These are phyloP conservation scores for Drosophila ironensis DNA, from an alignment of 1,140 invertebrate genomes.

Conservation along the genomic window DNA sequence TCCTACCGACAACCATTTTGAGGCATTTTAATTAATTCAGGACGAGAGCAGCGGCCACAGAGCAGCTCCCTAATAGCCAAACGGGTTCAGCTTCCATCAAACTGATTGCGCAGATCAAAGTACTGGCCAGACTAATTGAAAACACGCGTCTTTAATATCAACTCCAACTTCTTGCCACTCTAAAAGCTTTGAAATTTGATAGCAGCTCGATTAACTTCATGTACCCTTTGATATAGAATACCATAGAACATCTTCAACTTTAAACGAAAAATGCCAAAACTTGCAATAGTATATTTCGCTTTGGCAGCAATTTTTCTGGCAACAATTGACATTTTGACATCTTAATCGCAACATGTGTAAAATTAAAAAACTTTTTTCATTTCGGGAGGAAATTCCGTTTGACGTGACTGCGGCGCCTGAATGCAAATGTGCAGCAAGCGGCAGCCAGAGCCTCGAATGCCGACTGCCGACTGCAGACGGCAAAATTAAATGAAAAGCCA, in stretches of 20 bases:
- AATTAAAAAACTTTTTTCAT: constrained; percentile 58
- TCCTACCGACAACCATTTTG: constrained; percentile 9
- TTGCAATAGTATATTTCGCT: constrained; percentile 9
- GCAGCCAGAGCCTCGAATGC: constrained; percentile 11
- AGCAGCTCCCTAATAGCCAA: constrained; percentile 15
- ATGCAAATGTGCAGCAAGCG: constrained; percentile 40
- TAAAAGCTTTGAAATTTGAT: background rate
- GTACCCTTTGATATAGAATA: background rate
- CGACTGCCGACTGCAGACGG: constrained; percentile 12
- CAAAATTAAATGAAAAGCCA: constrained; percentile 50
- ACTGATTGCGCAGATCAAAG: constrained; percentile 42
- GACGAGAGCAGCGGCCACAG: constrained; percentile 12
- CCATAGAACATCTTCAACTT: background rate
- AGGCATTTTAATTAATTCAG: constrained; percentile 56
- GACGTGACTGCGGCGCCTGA: constrained; percentile 34
- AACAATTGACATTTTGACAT: constrained; percentile 56
- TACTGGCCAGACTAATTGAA: constrained; percentile 43
- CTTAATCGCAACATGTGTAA: constrained; percentile 55
- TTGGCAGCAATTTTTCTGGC: constrained; percentile 1
- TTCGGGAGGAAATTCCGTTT: constrained; percentile 24
- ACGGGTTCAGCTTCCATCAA: background rate
- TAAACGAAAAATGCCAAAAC: background rate
- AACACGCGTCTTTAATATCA: constrained; percentile 38
- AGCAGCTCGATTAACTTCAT: background rate
- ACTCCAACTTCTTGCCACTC: background rate